Evolutionary conservation across 1,140 invertebrate genomes (phyloP), one percentile per base, ranked within the genome.

Genomic region (Calephelis nemesis): DNA sequence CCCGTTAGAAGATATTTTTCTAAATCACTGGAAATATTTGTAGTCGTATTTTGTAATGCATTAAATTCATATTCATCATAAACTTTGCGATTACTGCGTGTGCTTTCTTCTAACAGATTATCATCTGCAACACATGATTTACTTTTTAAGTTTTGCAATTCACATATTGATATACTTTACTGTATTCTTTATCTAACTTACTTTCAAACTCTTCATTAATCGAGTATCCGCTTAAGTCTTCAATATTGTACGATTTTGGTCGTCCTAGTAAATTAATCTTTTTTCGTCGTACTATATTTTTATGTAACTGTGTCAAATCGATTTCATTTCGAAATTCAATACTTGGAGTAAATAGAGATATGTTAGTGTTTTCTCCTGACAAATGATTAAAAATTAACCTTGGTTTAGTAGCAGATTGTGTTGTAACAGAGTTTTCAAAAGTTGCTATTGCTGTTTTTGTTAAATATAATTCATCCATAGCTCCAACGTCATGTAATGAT

Each of bases 401-500:
- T 40, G 6, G 6, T 45, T 19, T n/a, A 7, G 69, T 72, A 65
- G 75, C 72, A n/a, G 62, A 15, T 67, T 67, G 42, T 7, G 74
- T 78, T 48, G 76, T 65, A 40, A 12, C 30, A 30, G 62, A 7
- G 63, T 76, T 72, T 47, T 74, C 72, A 65, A 87, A 78, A 5
- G 78, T 88, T 45, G 77, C 77, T 30, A 81, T 71, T 3, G 85
- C 84, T 69, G 86, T 11, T 67, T 86, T 86, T 7, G 78, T 87
- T 15, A 90, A 64, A 77, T 85, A 90, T 8, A 81, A 66, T 69
- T 90, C 82, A 63, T 90, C 88, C 30, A 90, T 63, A 42, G 77
- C 78, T 69, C 85, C 87, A 52, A 77, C 60, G 62, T 79, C 74
- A 62, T 85, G 71, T 54, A 82, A 62, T 42, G 75, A 67, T 7